phyloP scores from a whole-genome alignment of 2,113 vertebrate species.

The Siniperca chuatsi region DNA sequence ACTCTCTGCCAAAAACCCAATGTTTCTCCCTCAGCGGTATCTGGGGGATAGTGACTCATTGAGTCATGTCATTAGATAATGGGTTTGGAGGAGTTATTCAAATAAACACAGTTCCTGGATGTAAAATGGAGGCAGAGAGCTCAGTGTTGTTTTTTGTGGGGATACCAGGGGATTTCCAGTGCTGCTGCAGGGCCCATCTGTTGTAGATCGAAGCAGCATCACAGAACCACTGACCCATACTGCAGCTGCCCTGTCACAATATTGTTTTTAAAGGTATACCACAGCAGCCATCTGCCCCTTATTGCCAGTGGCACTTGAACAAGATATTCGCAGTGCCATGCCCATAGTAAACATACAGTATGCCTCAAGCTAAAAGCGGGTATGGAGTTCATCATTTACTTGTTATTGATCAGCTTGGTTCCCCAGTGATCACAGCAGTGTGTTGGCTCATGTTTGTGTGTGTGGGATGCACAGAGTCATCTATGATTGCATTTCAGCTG shows the following conservation, averaged over 20 bases:
- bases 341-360: constrained; percentile 37
- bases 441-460: constrained; percentile 33
- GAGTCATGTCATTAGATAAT: constrained; percentile 79
- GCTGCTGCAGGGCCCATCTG: constrained; percentile 77
- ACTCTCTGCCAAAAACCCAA: constrained; percentile 64
- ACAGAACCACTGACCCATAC: constrained; percentile 74
- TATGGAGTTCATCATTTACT: constrained; percentile 56
- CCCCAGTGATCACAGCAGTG: constrained; percentile 29
- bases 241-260: constrained; percentile 74
- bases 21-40: constrained; percentile 62
- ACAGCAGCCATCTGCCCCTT: constrained; percentile 67
- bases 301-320: constrained; percentile 45
- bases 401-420: constrained; percentile 58
- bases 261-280: constrained; percentile 75
- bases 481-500: constrained; percentile 28
- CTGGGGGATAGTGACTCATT: constrained; percentile 75
- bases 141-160: constrained; percentile 63
- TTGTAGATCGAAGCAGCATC: constrained; percentile 72
- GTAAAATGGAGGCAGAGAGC: constrained; percentile 65
- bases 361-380: constrained; percentile 29
- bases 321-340: constrained; percentile 45
- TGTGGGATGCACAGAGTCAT: constrained; percentile 31
- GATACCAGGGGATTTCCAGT: constrained; percentile 75
- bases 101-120: constrained; percentile 75
- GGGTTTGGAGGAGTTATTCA: constrained; percentile 74